Base-by-base conservation (phyloP, 30 jellyfish, hydroid and myxozoan genomes). In the Hydractinia echinata region DNA sequence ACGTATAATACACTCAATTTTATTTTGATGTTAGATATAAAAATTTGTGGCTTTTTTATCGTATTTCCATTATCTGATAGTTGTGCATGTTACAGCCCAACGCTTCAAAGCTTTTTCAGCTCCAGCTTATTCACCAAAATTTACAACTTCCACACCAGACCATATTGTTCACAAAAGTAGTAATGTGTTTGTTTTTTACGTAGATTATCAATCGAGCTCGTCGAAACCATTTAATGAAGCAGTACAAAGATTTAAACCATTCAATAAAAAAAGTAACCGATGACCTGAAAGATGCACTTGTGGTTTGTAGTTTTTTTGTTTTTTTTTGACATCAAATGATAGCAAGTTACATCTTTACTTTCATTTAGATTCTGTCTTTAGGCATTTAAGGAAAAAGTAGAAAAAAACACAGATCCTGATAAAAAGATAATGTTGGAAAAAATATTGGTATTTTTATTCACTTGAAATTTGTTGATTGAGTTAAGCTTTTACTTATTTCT, bases 131-230 rank as follows among this genome's bases (percentile, higher is more conserved):
- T 1, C 44, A 30, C 44, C 44, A 30, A 30, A 30, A 30, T 30
- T 30, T 2, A 30, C 44, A 30, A 0, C 44, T 30, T 30, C n/a
- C n/a, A n/a, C n/a, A 30, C 44, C 44, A 30, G 2, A 30, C 44
- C 44, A 30, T 30, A 30, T 30, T 30, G 44, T 30, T 30, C 2
- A 30, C 44, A 30, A 30, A 30, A 30, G 44, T 30, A 30, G 44
- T 30, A 30, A 30, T 30, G 44, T 30, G 44, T 30, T 30, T 30
- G 44, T 30, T 30, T 30, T 30, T 60, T 55, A 84, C n/a, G 39
- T 79, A 94, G 99, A 94, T 94, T 55, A 94, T 94, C 30, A 77
- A 78, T 77, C 76, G 96, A 71, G 99, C 99, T 15, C 77, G 99
- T 52, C 54, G 96, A 76, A 88, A 94, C 53, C 96, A 94, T 81